Percentiles rank a stretch among this genome's conserved stretches.
Evolutionary conservation across 2,797 vertebrate genomes (phyloP).

Genomic region (Clarias fuscus): DNA sequence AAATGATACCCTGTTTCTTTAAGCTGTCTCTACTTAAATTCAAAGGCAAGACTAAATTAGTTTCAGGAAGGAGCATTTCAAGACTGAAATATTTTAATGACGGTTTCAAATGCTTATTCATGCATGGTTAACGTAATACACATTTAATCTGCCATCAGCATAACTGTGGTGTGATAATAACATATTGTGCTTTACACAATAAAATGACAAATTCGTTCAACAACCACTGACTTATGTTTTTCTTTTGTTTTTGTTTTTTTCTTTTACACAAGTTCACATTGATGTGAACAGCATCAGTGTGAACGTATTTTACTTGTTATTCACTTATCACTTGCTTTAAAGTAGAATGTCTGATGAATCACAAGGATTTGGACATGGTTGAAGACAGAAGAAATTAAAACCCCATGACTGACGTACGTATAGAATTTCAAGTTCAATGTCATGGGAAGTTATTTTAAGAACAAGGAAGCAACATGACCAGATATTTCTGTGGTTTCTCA

Average conservation of each 20-base stretch:
- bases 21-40: background rate
- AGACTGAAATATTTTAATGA: background rate
- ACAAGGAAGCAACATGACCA: background rate
- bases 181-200: background rate
- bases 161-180: too few relatives aligned
- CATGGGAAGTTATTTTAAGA: constrained; percentile 14
- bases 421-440: constrained; percentile 1
- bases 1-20: background rate
- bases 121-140: background rate
- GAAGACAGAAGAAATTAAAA: background rate
- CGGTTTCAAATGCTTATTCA: background rate
- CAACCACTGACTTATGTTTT: background rate
- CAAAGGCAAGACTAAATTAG: background rate
- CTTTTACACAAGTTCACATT: background rate
- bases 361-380: background rate
- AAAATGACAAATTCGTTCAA: background rate
- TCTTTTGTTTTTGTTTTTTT: background rate
- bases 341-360: background rate
- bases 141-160: too few relatives aligned
- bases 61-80: background rate
- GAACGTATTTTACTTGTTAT: background rate
- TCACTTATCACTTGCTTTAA: background rate
- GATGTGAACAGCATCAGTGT: background rate
- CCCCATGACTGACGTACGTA: background rate
- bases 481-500: constrained; percentile 15